Evolutionary conservation across 2,113 vertebrate genomes (phyloP).

Genomic region (Campylorhamphus procurvoides): DNA sequence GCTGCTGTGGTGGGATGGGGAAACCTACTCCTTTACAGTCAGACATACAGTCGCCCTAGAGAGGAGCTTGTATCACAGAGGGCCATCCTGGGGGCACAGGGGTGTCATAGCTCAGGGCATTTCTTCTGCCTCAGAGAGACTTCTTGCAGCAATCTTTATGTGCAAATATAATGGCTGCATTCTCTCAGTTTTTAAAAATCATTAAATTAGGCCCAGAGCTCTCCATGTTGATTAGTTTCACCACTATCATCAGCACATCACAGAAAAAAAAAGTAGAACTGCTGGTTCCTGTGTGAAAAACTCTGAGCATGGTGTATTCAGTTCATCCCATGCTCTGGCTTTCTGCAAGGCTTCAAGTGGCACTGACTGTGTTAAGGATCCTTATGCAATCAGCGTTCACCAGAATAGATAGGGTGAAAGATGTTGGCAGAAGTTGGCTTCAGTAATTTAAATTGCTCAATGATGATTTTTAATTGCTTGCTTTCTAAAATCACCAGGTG

Average conservation of each 20-base stretch:
- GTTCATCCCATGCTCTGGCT: background rate
- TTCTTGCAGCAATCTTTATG: background rate
- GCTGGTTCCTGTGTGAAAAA: background rate
- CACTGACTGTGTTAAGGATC: background rate
- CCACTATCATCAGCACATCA: background rate
- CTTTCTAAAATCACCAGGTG: constrained; percentile 1
- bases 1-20: background rate
- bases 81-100: background rate
- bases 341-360: background rate
- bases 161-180: background rate
- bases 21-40: background rate
- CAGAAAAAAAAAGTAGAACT: background rate
- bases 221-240: background rate
- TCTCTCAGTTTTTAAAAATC: background rate
- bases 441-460: background rate
- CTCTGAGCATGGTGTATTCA: background rate
- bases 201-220: background rate
- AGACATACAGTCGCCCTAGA: background rate
- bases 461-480: constrained; percentile 31
- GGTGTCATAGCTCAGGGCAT: background rate
- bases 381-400: background rate
- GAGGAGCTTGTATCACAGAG: background rate
- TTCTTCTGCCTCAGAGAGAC: background rate
- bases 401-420: background rate
- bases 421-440: background rate